Evolutionary conservation across 2,113 vertebrate genomes (phyloP).

Genomic region (Gnathonemus longibarbis): DNA sequence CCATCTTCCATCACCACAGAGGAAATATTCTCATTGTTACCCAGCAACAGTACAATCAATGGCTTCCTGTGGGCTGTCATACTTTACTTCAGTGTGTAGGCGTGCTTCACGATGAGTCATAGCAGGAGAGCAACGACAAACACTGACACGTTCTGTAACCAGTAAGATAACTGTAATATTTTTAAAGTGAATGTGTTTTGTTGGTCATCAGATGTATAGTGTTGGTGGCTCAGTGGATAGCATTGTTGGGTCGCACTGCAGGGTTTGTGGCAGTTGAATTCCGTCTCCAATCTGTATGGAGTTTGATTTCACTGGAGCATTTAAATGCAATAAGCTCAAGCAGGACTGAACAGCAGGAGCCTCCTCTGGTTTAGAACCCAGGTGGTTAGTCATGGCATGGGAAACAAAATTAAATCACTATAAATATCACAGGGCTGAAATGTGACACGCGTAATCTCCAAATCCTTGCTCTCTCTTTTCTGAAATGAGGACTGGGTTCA

Average conservation of each 20-base stretch:
- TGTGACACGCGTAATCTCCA: neutral
- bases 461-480: neutral
- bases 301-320: neutral
- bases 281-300: neutral
- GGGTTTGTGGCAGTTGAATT: neutral
- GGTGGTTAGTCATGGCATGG: neutral
- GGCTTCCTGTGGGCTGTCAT: conserved; percentile 19
- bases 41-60: conserved; percentile 12
- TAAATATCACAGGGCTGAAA: conserved; percentile 6
- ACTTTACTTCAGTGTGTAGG: neutral
- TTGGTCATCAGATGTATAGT: neutral
- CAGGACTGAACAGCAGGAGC: neutral
- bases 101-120: neutral
- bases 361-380: neutral
- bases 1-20: conserved; percentile 1
- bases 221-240: neutral
- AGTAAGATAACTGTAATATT: neutral
- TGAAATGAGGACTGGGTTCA: neutral
- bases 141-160: neutral
- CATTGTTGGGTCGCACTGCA: neutral
- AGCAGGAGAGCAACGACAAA: neutral
- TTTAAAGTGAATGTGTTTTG: neutral
- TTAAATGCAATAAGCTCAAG: neutral
- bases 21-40: conserved; percentile 19
- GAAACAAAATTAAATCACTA: neutral